Percentiles rank a stretch among this genome's conserved stretches.
Evolutionary conservation across 2,113 vertebrate genomes (phyloP).

Genomic region (Glaucidium brasilianum): DNA sequence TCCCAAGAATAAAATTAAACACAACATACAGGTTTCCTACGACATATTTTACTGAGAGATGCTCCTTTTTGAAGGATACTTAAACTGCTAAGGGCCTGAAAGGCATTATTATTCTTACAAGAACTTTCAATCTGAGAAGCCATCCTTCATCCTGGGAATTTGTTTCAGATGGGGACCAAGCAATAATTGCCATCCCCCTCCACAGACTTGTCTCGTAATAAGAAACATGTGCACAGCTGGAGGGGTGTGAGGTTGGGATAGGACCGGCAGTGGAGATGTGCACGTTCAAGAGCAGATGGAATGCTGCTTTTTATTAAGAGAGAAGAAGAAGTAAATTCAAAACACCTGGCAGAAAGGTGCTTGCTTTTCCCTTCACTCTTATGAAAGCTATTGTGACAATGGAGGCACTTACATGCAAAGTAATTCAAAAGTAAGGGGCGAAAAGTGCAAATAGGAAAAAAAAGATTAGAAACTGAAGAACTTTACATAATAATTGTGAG

Average conservation of each 20-base stretch:
- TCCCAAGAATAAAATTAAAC: not conserved
- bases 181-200: not conserved
- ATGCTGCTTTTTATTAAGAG: constrained; percentile 56
- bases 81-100: constrained; percentile 28
- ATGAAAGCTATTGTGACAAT: not conserved
- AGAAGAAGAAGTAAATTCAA: constrained; percentile 54
- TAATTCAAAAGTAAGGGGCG: not conserved
- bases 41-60: not conserved
- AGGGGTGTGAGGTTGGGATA: constrained; percentile 15
- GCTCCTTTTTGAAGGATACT: not conserved
- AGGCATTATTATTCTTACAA: constrained; percentile 41
- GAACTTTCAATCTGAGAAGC: constrained; percentile 32
- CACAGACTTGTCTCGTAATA: constrained; percentile 46
- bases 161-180: constrained; percentile 45
- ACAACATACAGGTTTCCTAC: not conserved
- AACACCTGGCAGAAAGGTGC: constrained; percentile 54
- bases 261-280: not conserved
- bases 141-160: constrained; percentile 58
- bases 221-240: constrained; percentile 31
- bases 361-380: not conserved
- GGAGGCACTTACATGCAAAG: not conserved
- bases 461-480: not conserved
- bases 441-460: not conserved
- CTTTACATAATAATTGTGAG: not conserved
- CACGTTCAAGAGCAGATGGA: constrained; percentile 48